These are phyloP conservation scores for Apogon talboti DNA, from an alignment of 2,797 vertebrate genomes.

Conservation along the genomic window DNA sequence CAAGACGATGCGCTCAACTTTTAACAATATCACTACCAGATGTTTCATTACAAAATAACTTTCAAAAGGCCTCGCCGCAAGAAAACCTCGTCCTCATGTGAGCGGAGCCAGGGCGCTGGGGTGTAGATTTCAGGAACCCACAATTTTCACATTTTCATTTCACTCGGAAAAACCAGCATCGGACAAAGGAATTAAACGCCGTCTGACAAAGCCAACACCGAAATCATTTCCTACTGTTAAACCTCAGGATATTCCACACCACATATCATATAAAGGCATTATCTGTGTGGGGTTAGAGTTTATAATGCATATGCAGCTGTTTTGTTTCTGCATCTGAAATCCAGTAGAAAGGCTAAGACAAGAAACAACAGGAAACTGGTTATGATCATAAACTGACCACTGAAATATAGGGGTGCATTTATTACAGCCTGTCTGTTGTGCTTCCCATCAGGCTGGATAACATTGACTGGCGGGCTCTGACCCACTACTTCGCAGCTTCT, in stretches of 20 bases:
- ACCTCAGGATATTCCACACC: neutral
- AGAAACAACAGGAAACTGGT: constrained; percentile 45
- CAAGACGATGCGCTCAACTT: constrained; percentile 71
- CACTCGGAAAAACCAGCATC: constrained; percentile 38
- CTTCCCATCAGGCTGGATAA: constrained; percentile 86
- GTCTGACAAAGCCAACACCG: neutral
- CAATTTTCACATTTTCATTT: constrained; percentile 65
- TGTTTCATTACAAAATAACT: constrained; percentile 79
- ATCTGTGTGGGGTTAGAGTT: neutral
- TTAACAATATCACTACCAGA: constrained; percentile 81
- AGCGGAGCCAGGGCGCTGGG: constrained; percentile 56
- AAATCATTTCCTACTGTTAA: constrained; percentile 4
- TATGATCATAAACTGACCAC: constrained; percentile 47
- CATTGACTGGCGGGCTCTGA: constrained; percentile 80
- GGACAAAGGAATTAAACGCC: constrained; percentile 25
- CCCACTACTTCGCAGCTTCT: constrained; percentile 87
- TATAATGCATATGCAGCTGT: constrained; percentile 49
- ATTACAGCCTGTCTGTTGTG: constrained; percentile 85
- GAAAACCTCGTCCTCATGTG: constrained; percentile 52
- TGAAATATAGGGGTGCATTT: constrained; percentile 81
- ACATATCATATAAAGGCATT: constrained; percentile 4
- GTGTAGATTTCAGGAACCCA: constrained; percentile 60
- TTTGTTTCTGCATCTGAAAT: constrained; percentile 52
- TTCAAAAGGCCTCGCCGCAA: constrained; percentile 65
- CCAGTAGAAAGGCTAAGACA: constrained; percentile 12